Percentiles rank a stretch among this genome's conserved stretches.
Conservation (phyloP, 2,113 vertebrate genomes). For the Nestor notabilis region DNA sequence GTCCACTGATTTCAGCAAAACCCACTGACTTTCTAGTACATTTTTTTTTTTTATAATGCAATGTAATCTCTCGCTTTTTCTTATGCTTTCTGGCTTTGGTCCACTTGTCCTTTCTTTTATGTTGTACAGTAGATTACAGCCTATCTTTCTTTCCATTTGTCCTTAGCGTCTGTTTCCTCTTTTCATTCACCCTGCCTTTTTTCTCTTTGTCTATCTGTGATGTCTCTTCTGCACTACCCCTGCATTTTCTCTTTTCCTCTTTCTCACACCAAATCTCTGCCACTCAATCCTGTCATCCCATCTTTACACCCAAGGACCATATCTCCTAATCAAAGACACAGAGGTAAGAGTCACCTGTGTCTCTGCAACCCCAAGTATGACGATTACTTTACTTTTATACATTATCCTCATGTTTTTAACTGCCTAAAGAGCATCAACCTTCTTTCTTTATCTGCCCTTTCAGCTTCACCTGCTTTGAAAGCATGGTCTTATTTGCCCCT, state of each 20-base stretch:
- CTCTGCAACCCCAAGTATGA: background rate
- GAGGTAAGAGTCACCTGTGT: background rate
- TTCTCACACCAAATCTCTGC: background rate
- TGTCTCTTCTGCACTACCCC: background rate
- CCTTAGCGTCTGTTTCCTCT: background rate
- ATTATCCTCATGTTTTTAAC: background rate
- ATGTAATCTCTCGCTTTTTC: background rate
- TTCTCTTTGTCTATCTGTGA: background rate
- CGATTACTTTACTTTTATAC: background rate
- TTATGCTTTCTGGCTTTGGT: background rate
- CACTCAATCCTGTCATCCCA: background rate
- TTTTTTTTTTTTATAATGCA: background rate
- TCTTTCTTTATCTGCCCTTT: background rate
- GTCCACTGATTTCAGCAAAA: background rate
- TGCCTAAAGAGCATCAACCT: background rate
- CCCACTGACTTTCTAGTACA: background rate
- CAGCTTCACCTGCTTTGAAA: background rate
- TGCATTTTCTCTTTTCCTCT: background rate
- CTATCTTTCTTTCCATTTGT: conserved; percentile 23
- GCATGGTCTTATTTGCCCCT: background rate
- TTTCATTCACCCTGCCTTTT: background rate
- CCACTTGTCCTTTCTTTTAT: background rate
- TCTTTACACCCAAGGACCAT: background rate
- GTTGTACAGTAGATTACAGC: background rate
- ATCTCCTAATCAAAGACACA: background rate